A percentile compares a stretch with the other conserved stretches of the same genome.
Conservation (phyloP, 2,888 invertebrate genomes). For the Cryptocheilus praepositus region DNA sequence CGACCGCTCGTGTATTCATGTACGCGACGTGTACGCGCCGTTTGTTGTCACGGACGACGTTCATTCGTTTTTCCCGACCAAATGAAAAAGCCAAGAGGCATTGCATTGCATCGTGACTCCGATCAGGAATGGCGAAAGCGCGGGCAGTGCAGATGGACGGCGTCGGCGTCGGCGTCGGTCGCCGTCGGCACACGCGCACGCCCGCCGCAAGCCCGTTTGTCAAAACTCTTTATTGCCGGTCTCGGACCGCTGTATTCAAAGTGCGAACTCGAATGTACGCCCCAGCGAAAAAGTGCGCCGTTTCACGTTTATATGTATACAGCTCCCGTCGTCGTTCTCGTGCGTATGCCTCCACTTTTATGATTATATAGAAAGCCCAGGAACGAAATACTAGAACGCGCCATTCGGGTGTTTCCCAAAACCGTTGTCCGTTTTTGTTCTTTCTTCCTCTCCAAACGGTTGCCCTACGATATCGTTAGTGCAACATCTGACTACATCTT, state of each 20-base stretch:
- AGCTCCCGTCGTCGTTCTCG: slow-evolving; percentile 16
- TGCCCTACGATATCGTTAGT: too few species aligned
- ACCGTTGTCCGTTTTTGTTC: too few species aligned
- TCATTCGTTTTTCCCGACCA: slow-evolving; percentile 62
- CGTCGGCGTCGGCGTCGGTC: slow-evolving; percentile 20
- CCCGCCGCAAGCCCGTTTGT: slow-evolving; percentile 65
- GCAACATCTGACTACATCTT: too few species aligned
- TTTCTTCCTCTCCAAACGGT: too few species aligned
- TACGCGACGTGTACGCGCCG: slow-evolving; percentile 54
- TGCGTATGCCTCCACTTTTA: slow-evolving; percentile 51
- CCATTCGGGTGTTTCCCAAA: too few species aligned
- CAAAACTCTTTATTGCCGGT: slow-evolving; percentile 72
- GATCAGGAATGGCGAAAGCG: background rate
- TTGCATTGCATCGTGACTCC: slow-evolving; percentile 42
- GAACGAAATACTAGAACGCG: too few species aligned
- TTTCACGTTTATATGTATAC: slow-evolving; percentile 59
- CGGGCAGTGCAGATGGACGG: slow-evolving; percentile 17
- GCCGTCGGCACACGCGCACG: slow-evolving; percentile 11
- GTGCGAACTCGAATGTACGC: slow-evolving; percentile 51
- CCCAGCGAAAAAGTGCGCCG: slow-evolving; percentile 52
- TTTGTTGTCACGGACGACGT: slow-evolving; percentile 55
- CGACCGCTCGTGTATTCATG: slow-evolving; percentile 51
- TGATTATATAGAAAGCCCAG: slow-evolving; percentile 48
- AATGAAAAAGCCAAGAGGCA: slow-evolving; percentile 56
- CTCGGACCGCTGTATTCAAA: slow-evolving; percentile 66